These are phyloP conservation scores for Abscondita cerata DNA, from an alignment of 2,888 invertebrate genomes.

Conservation along the genomic window DNA sequence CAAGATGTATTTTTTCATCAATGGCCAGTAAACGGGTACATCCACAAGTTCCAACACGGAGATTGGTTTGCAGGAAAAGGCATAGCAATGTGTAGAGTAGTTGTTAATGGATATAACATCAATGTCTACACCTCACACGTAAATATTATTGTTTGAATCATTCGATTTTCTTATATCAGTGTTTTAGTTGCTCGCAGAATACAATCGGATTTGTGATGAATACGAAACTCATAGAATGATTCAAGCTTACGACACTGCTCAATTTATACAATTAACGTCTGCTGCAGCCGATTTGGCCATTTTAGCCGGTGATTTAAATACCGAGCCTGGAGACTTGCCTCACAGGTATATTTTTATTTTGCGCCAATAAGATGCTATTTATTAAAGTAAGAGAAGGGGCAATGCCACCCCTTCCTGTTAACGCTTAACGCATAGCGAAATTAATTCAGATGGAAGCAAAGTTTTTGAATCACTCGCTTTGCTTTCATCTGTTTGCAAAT, in stretches of 20 bases:
- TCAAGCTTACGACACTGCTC: conserved; percentile 94
- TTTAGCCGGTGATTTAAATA: conserved; percentile 94
- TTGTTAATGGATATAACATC: conserved; percentile 70
- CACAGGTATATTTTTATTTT: conserved; percentile 68
- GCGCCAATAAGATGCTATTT: no score
- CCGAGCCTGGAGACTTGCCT: conserved; percentile 85
- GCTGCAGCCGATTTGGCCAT: conserved; percentile 81
- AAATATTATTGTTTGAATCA: conserved; percentile 55
- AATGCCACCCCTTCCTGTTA: no score
- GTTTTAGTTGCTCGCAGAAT: conserved; percentile 91
- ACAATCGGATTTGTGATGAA: conserved; percentile 81
- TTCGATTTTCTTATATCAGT: conserved; percentile 15
- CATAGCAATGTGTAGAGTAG: conserved; percentile 80
- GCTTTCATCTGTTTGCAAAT: no score
- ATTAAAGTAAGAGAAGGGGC: no score
- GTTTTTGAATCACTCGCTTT: not conserved
- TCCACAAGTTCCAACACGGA: conserved; percentile 93
- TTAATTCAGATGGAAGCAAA: no score
- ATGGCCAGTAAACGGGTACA: conserved; percentile 97
- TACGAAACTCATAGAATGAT: conserved; percentile 91
- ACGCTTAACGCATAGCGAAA: no score
- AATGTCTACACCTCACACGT: conserved; percentile 95
- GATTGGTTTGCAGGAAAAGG: conserved; percentile 99
- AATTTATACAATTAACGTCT: conserved; percentile 89
- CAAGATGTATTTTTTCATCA: conserved; percentile 89